These are phyloP conservation scores for Antitype chi DNA, from an alignment of 2,888 invertebrate species.

Conservation along the genomic window DNA sequence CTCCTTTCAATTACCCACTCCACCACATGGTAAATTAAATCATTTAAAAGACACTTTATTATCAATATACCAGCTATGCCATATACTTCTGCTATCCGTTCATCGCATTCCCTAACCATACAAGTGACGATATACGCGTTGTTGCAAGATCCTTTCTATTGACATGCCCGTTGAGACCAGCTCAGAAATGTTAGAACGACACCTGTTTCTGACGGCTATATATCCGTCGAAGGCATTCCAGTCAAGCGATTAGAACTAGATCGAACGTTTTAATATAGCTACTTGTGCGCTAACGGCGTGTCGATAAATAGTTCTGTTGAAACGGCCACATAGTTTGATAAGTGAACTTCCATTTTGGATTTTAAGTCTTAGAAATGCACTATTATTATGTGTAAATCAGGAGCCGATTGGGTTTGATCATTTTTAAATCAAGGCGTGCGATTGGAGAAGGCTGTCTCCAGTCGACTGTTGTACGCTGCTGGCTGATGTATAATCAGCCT, in stretches of 20 bases:
- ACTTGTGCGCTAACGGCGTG: slow-evolving; percentile 35
- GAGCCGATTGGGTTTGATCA: neutral
- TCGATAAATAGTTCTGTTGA: slow-evolving; percentile 54
- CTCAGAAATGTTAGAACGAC: slow-evolving; percentile 36
- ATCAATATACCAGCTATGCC: slow-evolving; percentile 49
- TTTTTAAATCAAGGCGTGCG: neutral
- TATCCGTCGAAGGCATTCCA: slow-evolving; percentile 50
- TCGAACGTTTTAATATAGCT: slow-evolving; percentile 44
- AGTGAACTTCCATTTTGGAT: slow-evolving; percentile 42
- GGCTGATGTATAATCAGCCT: neutral
- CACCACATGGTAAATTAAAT: slow-evolving; percentile 40
- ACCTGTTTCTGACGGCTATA: slow-evolving; percentile 39
- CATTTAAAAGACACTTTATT: slow-evolving; percentile 44
- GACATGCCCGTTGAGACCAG: slow-evolving; percentile 3
- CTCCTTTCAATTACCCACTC: slow-evolving; percentile 23
- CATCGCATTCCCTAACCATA: slow-evolving; percentile 50
- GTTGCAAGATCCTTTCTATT: slow-evolving; percentile 49
- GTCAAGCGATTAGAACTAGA: slow-evolving; percentile 44
- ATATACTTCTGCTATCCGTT: slow-evolving; percentile 42
- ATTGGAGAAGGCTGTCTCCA: neutral
- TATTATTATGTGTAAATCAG: slow-evolving; percentile 18
- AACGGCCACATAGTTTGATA: slow-evolving; percentile 40
- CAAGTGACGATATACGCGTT: slow-evolving; percentile 20
- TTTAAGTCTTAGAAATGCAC: slow-evolving; percentile 13
- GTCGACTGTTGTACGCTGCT: neutral